Percentiles rank a stretch among this genome's conserved stretches.
Evolutionary conservation across 2,888 invertebrate genomes (phyloP).

Genomic region (Callinectes sapidus): DNA sequence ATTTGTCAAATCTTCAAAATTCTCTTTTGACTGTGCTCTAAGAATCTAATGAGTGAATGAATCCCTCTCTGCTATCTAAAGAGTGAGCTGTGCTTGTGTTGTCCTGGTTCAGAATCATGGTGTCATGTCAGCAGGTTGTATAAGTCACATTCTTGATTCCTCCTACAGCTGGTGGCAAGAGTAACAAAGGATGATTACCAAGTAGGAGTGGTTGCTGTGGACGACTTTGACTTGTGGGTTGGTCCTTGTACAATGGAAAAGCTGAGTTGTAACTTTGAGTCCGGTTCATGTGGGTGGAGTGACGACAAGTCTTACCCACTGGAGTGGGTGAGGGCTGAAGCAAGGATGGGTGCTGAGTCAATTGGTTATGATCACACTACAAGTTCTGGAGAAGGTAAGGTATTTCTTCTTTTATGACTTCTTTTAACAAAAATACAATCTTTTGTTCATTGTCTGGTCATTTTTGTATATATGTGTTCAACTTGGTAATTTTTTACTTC

Average conservation of each 20-base stretch:
- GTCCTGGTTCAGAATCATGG: not conserved
- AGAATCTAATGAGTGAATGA: too few species aligned
- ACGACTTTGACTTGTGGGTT: constrained; percentile 35
- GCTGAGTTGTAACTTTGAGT: constrained; percentile 55
- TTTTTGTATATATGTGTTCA: not conserved
- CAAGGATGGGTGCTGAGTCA: constrained; percentile 20
- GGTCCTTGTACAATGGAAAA: constrained; percentile 31
- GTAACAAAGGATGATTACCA: constrained; percentile 5
- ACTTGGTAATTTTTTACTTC: not conserved
- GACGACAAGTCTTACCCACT: constrained; percentile 40
- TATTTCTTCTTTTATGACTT: not conserved
- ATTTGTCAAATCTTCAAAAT: not conserved
- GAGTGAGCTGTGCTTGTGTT: not conserved
- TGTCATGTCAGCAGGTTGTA: not conserved
- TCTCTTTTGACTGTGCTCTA: too few species aligned
- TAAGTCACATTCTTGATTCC: not conserved
- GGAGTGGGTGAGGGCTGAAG: constrained; percentile 37
- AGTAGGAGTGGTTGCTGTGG: constrained; percentile 48
- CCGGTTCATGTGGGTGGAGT: constrained; percentile 45
- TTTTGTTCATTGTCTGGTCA: not conserved
- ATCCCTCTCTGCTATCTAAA: too few species aligned
- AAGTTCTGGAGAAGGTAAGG: too few species aligned
- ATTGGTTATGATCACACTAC: constrained; percentile 48
- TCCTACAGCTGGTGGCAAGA: constrained; percentile 34
- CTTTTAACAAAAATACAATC: not conserved